phyloP scores from a whole-genome alignment of 2,888 invertebrate species.

The Cerastoderma edule region DNA sequence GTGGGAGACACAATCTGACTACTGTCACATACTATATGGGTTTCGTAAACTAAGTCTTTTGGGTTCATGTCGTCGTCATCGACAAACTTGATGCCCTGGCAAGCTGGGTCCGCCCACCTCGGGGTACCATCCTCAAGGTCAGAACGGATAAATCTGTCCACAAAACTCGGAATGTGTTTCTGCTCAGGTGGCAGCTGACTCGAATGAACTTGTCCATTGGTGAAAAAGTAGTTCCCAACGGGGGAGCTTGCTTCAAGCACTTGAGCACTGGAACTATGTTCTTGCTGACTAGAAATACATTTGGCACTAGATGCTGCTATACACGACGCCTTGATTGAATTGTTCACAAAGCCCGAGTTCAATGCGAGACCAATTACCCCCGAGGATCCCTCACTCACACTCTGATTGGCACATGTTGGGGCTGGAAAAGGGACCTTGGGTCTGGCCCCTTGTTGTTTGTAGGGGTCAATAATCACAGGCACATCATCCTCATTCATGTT shows the following conservation, averaged over 20 bases:
- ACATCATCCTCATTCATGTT: slow-evolving; percentile 49
- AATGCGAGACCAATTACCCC: slow-evolving; percentile 44
- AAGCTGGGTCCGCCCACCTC: slow-evolving; percentile 82
- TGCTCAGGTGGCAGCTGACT: slow-evolving; percentile 5
- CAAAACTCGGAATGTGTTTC: slow-evolving; percentile 50
- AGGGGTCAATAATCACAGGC: slow-evolving; percentile 60
- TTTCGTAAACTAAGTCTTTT: slow-evolving; percentile 56
- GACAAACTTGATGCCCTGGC: slow-evolving; percentile 85
- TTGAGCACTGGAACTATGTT: slow-evolving; percentile 34
- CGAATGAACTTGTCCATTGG: slow-evolving; percentile 13
- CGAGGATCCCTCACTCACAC: slow-evolving; percentile 36
- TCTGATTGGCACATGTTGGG: slow-evolving; percentile 46
- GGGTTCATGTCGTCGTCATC: slow-evolving; percentile 86
- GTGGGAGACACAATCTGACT: slow-evolving; percentile 66
- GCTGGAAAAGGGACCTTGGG: slow-evolving; percentile 63
- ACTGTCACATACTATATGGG: slow-evolving; percentile 69
- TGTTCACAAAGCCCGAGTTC: slow-evolving; percentile 34
- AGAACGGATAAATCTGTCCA: slow-evolving; percentile 45
- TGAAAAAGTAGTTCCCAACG: slow-evolving; percentile 55
- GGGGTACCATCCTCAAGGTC: slow-evolving; percentile 55
- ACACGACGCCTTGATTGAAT: slow-evolving; percentile 24
- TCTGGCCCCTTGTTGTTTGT: slow-evolving; percentile 64
- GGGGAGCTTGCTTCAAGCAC: slow-evolving; percentile 33
- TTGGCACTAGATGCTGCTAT: slow-evolving; percentile 24
- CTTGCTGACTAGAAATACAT: slow-evolving; percentile 46